phyloP scores from a whole-genome alignment of 2,797 vertebrate species.

The Triplophysa yarkandensis region DNA sequence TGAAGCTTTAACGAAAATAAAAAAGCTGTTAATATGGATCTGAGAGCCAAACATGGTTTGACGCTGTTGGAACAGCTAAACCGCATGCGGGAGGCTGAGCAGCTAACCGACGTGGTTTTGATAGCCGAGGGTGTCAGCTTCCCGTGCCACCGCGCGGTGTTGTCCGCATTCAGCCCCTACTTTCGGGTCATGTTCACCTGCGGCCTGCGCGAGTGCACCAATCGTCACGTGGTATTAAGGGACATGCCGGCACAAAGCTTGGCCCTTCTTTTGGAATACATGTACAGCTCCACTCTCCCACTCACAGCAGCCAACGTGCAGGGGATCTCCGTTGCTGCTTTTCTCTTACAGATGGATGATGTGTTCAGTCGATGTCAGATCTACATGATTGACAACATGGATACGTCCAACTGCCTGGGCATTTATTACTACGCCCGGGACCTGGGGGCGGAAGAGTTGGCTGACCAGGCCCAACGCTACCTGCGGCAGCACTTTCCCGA shows the following conservation, averaged over 20 bases:
- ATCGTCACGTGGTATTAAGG: conserved; percentile 82
- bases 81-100: conserved; percentile 84
- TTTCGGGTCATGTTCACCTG: conserved; percentile 98
- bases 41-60: conserved; percentile 79
- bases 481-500: conserved; percentile 90
- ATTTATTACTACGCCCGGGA: conserved; percentile 92
- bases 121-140: conserved; percentile 90
- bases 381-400: conserved; percentile 96
- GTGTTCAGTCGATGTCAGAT: conserved; percentile 84
- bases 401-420: conserved; percentile 93
- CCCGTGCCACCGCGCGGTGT: conserved; percentile 89
- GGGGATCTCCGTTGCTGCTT: conserved; percentile 87
- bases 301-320: conserved; percentile 88
- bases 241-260: conserved; percentile 88
- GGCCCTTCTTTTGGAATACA: conserved; percentile 84
- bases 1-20: neutral
- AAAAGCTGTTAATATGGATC: conserved; percentile 70
- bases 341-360: conserved; percentile 94
- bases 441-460: conserved; percentile 90
- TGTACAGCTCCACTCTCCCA: conserved; percentile 87
- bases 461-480: conserved; percentile 84
- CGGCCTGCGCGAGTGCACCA: conserved; percentile 86
- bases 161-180: conserved; percentile 96
- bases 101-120: conserved; percentile 90
- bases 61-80: conserved; percentile 83